A percentile compares a stretch with the other conserved stretches of the same genome.
These are phyloP conservation scores for Otis tarda DNA, from an alignment of 2,113 vertebrate species.

Conservation along the genomic window DNA sequence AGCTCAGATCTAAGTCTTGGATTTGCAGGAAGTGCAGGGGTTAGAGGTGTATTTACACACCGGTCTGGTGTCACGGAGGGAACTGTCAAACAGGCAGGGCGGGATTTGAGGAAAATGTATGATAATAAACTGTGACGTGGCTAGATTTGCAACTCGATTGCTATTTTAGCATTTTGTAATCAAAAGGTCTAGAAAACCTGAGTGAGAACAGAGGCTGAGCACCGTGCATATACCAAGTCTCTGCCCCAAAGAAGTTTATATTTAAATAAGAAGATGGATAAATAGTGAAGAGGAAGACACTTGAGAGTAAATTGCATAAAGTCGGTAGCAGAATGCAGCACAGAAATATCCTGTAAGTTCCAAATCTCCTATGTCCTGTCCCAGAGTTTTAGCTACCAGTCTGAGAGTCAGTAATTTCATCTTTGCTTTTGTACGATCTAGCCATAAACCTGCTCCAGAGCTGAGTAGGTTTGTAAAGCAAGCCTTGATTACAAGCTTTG, in stretches of 20 bases:
- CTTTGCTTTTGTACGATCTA: neutral
- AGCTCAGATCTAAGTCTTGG: neutral
- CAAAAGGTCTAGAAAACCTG: neutral
- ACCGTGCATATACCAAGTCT: neutral
- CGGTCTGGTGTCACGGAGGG: neutral
- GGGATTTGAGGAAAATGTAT: neutral
- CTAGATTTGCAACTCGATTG: neutral
- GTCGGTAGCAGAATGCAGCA: conserved; percentile 31
- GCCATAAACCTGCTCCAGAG: neutral
- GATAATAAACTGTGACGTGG: neutral
- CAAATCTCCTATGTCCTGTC: neutral
- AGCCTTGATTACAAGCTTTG: neutral
- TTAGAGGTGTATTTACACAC: neutral
- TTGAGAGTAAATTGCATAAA: neutral
- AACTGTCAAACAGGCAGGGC: neutral
- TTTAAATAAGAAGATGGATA: conserved; percentile 46
- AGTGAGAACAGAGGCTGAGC: neutral
- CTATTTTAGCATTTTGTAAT: neutral
- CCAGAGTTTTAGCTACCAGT: neutral
- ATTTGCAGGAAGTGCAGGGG: neutral
- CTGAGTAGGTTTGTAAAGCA: neutral
- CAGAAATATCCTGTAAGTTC: neutral
- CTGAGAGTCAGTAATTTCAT: neutral
- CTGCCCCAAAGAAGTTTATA: neutral
- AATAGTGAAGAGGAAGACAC: conserved; percentile 26